phyloP scores from a whole-genome alignment of 1,140 invertebrate species.

The Archegozetes longisetosus region DNA sequence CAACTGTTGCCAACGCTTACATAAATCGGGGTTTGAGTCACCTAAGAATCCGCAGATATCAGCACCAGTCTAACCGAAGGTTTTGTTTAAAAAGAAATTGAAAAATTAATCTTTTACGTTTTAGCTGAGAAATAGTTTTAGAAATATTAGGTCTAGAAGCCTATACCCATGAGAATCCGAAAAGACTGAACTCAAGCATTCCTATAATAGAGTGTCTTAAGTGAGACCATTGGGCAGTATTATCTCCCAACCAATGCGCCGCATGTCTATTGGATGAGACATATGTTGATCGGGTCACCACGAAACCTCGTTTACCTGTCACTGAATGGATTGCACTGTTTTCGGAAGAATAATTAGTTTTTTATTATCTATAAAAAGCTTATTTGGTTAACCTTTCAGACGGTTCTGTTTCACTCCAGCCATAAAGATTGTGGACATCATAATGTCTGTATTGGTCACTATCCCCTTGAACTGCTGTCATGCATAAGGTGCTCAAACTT shows the following conservation, averaged over 20 bases:
- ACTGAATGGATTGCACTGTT: slow-evolving; percentile 47
- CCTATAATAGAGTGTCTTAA: slow-evolving; percentile 27
- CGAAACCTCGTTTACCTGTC: slow-evolving; percentile 35
- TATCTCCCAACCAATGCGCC: slow-evolving; percentile 41
- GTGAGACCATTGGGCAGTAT: slow-evolving; percentile 33
- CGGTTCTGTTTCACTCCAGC: slow-evolving; percentile 49
- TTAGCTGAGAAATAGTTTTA: too few relatives aligned
- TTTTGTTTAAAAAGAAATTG: background rate
- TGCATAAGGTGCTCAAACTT: slow-evolving; percentile 72
- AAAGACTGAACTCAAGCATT: slow-evolving; percentile 58
- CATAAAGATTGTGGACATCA: slow-evolving; percentile 66
- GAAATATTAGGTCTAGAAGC: too few relatives aligned
- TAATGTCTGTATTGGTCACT: slow-evolving; percentile 47
- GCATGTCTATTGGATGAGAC: slow-evolving; percentile 35
- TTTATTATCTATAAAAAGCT: slow-evolving; percentile 15
- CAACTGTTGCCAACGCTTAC: slow-evolving; percentile 60
- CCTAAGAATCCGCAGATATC: slow-evolving; percentile 27
- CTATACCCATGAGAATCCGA: too few relatives aligned
- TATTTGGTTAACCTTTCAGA: slow-evolving; percentile 47
- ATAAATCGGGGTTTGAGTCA: slow-evolving; percentile 37
- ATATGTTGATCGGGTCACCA: slow-evolving; percentile 39
- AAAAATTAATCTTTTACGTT: too few relatives aligned
- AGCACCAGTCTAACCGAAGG: slow-evolving; percentile 8
- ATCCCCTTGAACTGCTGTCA: slow-evolving; percentile 41
- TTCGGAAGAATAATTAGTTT: slow-evolving; percentile 18